Evolutionary conservation across 2,113 vertebrate species (phyloP), one percentile per base, ranked within the genome.

Genomic region (Lutjanus erythropterus): DNA sequence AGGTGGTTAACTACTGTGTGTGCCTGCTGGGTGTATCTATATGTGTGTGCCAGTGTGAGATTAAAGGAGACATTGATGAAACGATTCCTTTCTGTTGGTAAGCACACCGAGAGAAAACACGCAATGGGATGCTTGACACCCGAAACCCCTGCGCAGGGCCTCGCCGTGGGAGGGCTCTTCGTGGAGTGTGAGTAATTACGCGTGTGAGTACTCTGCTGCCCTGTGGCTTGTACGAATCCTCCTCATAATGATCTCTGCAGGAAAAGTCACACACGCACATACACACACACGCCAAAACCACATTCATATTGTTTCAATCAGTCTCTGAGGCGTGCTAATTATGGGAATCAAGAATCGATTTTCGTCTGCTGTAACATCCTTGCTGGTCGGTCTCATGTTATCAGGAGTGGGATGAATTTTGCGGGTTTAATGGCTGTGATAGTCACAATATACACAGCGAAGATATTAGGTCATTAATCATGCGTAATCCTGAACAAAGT

Each of bases 11-110:
- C 21, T 27, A 1, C n/a, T 53, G 35, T 14, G 33, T 68, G 50
- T 50, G 55, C 29, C 2, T 46, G 37, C 55, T 33, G 37, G 25
- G 31, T 23, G 49, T 8, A 14, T 27, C 33, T 29, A 44, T n/a
- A 6, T 71, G 42, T 58, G 41, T 66, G 41, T 44, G 62, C 39
- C 47, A 16, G 41, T 33, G 58, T 35, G 49, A 68, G 75, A 89
- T 88, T 85, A 86, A 90, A 89, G 80, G 23, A 86, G 83, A 80
- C 85, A 74, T n/a, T 90, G 90, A 94, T 90, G 84, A 90, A 93
- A 85, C n/a, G 61, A 74, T 84, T 79, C 65, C 35, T 71, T 67
- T 81, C 87, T 80, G 56, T 84, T 75, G 68, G 73, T 71, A 58
- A 77, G 87, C 71, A 72, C 9, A 19, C 71, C 15, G 75, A 83